Percentiles rank a stretch among this genome's conserved stretches.
Evolutionary conservation across 92 coral and sea anemone genomes (phyloP).

Genomic region (Phenganax marumi): DNA sequence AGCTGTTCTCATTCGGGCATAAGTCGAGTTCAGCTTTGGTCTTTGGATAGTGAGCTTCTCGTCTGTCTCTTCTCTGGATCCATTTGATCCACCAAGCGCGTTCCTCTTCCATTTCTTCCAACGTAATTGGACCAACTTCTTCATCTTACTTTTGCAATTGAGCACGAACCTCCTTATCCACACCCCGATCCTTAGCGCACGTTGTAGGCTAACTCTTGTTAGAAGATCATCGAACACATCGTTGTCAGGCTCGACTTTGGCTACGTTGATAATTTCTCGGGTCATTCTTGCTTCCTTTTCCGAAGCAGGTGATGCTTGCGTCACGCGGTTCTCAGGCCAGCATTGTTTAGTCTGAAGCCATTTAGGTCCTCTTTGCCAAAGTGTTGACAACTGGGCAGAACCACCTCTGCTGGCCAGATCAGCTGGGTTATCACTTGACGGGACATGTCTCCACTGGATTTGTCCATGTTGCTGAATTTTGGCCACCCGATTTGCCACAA

Average conservation of each 20-base stretch:
- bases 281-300: too few species aligned
- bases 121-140: background rate
- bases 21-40: background rate
- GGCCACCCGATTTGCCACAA: background rate
- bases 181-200: background rate
- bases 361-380: background rate
- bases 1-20: background rate
- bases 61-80: background rate
- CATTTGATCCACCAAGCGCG: constrained; percentile 6
- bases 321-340: too few species aligned
- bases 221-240: too few species aligned
- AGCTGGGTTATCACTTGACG: background rate
- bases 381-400: background rate
- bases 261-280: background rate
- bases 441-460: constrained; percentile 21
- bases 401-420: constrained; percentile 20
- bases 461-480: background rate
- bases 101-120: background rate
- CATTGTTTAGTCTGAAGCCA: too few species aligned
- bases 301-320: too few species aligned
- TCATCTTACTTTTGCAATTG: too few species aligned
- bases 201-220: too few species aligned
- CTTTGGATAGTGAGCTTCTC: background rate
- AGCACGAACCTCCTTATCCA: background rate
- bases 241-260: background rate